Evolutionary conservation across 2,113 vertebrate genomes (phyloP), one percentile per base, ranked within the genome.

Genomic region (Nesospiza acunhae): DNA sequence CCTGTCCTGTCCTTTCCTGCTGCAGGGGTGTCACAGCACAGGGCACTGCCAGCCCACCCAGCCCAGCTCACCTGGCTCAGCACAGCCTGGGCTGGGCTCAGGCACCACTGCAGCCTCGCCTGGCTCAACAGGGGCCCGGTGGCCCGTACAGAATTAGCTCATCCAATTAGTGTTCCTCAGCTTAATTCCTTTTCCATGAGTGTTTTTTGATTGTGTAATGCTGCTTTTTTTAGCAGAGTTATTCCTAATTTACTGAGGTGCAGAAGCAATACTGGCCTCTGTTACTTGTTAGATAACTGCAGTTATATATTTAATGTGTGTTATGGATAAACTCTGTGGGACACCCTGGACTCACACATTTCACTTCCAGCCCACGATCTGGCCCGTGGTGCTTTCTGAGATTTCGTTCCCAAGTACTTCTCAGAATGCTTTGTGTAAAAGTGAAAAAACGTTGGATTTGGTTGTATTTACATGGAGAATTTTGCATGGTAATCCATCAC

Each of bases 111-210:
- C 4, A 13, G 13, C 30, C 28, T 81, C 64, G 3, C 12, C 46
- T 77, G 56, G 63, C 49, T 17, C 30, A 41, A 8, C 27, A 26
- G 72, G 69, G 62, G 2, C 19, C 52, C 16, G 62, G 42, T 4
- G 39, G 18, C 0, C 0, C 50, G 68, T 0, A 10, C 82, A 31
- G 72, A 89, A 88, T 92, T 91, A 90, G 92, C 62, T 83, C 88
- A 94, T 90, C 94, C 95, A 60, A 78, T 95, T 95, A 93, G 77
- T 3, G 1, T 13, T 66, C 72, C 70, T 64, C 88, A 17, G 5
- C 30, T 81, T 90, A 86, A 93, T 87, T 67, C 82, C 58, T 46
- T 80, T 82, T 92, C 42, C 59, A 0, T 77, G 50, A 60, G 89
- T 81, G 41, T 64, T 88, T 68, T 7, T 7, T 0, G 1, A 81